phyloP scores from a whole-genome alignment of 2,888 invertebrate species.

The Agrochola macilenta region DNA sequence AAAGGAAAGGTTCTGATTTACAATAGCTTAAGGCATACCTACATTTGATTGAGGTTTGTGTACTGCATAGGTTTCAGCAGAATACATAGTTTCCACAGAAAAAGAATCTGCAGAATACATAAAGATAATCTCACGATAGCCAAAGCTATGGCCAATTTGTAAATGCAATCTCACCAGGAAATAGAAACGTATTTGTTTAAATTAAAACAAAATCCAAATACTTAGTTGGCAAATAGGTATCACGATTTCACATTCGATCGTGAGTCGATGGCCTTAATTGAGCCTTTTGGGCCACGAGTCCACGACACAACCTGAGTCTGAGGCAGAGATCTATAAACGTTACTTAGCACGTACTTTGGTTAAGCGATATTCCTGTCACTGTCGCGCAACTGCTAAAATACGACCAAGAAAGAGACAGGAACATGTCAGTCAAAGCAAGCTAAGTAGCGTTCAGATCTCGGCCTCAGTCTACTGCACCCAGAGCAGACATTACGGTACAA shows the following conservation, averaged over 20 bases:
- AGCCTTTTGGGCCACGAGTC: neutral
- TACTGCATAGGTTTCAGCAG: neutral
- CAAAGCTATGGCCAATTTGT: neutral
- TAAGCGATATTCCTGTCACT: neutral
- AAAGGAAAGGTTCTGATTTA: neutral
- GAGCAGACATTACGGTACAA: neutral
- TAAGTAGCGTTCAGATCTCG: neutral
- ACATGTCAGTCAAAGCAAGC: neutral
- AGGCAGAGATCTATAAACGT: neutral
- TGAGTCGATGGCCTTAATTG: slow-evolving; percentile 23
- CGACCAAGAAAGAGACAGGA: no score
- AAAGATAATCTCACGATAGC: neutral
- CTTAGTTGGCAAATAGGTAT: slow-evolving; percentile 6
- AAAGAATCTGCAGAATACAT: neutral
- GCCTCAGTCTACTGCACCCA: neutral
- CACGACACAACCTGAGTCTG: slow-evolving; percentile 1
- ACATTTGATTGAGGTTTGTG: neutral
- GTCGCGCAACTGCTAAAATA: neutral
- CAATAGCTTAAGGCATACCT: neutral
- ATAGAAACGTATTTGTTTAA: neutral
- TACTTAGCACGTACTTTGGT: neutral
- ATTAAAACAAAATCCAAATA: slow-evolving; percentile 9
- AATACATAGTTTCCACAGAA: neutral
- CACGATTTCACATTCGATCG: slow-evolving; percentile 33
- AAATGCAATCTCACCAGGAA: slow-evolving; percentile 7